These are phyloP conservation scores for Falcunculus frontatus DNA, from an alignment of 2,113 vertebrate species.

Conservation along the genomic window DNA sequence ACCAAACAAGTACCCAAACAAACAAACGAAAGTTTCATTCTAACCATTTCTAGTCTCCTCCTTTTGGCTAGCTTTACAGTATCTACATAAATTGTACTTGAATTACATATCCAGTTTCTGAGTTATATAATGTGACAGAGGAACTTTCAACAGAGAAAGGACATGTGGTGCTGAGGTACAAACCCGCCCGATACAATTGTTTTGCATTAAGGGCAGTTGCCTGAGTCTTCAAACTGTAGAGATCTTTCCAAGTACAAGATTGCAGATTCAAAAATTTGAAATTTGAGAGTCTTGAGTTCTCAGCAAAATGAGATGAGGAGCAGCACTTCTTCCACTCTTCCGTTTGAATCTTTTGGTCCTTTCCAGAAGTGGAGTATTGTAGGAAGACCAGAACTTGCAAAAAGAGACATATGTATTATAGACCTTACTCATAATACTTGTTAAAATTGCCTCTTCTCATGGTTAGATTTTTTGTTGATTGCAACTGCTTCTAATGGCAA, in stretches of 20 bases:
- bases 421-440: not conserved
- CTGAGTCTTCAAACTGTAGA: not conserved
- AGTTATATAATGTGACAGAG: not conserved
- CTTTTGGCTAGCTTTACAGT: not conserved
- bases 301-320: not conserved
- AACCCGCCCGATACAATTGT: not conserved
- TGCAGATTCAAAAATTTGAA: not conserved
- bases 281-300: not conserved
- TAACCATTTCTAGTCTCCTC: not conserved
- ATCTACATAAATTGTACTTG: not conserved
- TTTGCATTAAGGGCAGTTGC: not conserved
- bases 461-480: not conserved
- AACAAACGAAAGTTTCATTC: not conserved
- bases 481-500: not conserved
- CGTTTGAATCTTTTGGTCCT: not conserved
- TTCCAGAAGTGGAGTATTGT: not conserved
- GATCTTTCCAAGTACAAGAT: not conserved
- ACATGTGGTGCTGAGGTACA: not conserved
- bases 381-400: not conserved
- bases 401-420: not conserved
- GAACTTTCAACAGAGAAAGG: not conserved
- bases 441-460: not conserved
- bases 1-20: not conserved
- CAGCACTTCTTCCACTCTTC: not conserved
- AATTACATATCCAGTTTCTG: not conserved